These are phyloP conservation scores for Morpho deidamia DNA, from an alignment of 2,888 invertebrate species.

Conservation along the genomic window DNA sequence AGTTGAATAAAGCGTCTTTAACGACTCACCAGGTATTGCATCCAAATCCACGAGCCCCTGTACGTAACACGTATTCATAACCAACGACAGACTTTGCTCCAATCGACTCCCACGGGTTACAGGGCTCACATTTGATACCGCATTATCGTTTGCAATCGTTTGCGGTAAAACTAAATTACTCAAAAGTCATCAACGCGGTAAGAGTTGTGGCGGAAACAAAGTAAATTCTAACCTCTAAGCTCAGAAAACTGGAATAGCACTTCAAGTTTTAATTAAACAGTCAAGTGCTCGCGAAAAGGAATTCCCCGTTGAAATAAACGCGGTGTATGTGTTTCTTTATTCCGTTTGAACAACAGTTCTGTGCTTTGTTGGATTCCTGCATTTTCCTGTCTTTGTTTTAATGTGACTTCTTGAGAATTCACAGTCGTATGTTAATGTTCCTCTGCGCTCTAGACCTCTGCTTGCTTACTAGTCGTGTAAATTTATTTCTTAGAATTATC, in stretches of 20 bases:
- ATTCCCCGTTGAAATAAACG: conserved; percentile 15
- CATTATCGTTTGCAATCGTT: no score
- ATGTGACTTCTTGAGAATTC: conserved; percentile 8
- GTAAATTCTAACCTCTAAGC: conserved; percentile 5
- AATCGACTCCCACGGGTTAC: no score
- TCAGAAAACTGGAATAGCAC: conserved; percentile 8
- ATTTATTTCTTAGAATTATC: no score
- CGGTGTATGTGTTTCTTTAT: conserved; percentile 8
- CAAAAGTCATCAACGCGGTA: no score
- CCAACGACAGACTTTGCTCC: no score
- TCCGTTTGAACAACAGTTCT: conserved; percentile 5
- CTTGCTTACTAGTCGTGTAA: not conserved
- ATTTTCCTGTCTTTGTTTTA: not conserved
- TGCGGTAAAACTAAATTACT: no score
- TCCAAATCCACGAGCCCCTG: no score
- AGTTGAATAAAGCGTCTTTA: no score
- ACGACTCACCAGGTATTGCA: no score
- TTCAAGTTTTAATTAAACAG: conserved; percentile 20
- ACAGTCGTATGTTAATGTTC: not conserved
- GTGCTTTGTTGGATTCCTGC: not conserved
- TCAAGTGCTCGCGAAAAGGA: conserved; percentile 16
- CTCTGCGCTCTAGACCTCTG: not conserved
- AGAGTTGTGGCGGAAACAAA: not conserved
- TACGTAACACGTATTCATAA: no score
- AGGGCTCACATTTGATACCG: no score